phyloP scores from a whole-genome alignment of 1,140 invertebrate genomes.

The Maniola jurtina region DNA sequence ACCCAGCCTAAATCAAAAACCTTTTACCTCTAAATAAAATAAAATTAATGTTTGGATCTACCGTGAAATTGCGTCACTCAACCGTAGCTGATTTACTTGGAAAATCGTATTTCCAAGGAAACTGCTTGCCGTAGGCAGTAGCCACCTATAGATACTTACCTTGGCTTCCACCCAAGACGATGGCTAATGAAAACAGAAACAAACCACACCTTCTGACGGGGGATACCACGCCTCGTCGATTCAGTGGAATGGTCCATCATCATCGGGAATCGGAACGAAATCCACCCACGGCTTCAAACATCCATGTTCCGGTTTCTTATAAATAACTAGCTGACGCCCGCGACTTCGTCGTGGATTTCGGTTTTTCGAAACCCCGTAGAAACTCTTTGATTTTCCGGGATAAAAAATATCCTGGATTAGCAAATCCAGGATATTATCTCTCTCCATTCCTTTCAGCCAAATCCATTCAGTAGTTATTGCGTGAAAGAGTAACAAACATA shows the following conservation, averaged over 20 bases:
- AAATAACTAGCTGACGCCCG: too few relatives aligned
- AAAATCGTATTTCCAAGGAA: conserved; percentile 37
- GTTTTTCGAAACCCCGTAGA: too few relatives aligned
- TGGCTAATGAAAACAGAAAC: conserved; percentile 16
- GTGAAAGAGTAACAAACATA: too few relatives aligned
- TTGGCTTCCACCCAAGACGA: conserved; percentile 26
- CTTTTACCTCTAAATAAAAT: conserved; percentile 14
- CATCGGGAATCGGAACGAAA: too few relatives aligned
- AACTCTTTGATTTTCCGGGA: too few relatives aligned
- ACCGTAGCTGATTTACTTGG: conserved; percentile 28
- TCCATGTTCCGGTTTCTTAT: too few relatives aligned
- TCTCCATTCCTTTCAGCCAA: too few relatives aligned
- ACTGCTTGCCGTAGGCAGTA: conserved; percentile 3
- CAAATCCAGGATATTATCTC: too few relatives aligned
- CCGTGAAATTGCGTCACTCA: conserved; percentile 28
- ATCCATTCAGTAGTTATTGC: too few relatives aligned
- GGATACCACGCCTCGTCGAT: background rate
- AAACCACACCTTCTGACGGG: conserved; percentile 15
- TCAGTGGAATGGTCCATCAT: background rate
- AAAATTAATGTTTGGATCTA: conserved; percentile 31
- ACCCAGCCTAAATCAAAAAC: background rate
- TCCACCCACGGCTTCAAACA: too few relatives aligned
- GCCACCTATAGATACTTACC: background rate
- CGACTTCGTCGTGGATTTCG: too few relatives aligned
- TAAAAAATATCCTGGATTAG: too few relatives aligned